Evolutionary conservation across 2,113 vertebrate genomes (phyloP).

Genomic region (Ceyx margarethae): DNA sequence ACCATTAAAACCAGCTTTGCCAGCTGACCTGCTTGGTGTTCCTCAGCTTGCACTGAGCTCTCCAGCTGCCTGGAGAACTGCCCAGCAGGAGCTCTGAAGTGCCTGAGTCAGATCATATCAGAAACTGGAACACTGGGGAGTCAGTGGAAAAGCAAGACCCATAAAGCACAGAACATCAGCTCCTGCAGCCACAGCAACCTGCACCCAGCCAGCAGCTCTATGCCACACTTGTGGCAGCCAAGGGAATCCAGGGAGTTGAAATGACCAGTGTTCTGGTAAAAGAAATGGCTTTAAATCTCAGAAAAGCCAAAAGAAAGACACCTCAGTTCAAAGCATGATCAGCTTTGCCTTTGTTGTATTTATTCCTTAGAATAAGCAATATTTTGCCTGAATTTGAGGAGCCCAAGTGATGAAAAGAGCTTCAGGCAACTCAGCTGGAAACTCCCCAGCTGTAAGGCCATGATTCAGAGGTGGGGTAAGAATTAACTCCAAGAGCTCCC

Average conservation of each 20-base stretch:
- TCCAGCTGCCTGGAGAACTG: background rate
- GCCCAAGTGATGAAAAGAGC: background rate
- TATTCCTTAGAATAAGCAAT: background rate
- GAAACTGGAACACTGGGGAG: background rate
- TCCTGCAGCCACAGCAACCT: background rate
- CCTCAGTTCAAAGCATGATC: background rate
- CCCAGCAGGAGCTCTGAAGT: background rate
- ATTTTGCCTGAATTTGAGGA: background rate
- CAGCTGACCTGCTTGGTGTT: background rate
- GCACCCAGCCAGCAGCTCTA: background rate
- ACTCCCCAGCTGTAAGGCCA: background rate
- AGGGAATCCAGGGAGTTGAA: background rate
- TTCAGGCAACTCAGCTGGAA: background rate
- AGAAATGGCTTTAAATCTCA: background rate
- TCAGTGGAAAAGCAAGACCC: background rate
- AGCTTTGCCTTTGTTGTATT: background rate
- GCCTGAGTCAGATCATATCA: background rate
- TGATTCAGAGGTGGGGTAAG: conserved; percentile 5
- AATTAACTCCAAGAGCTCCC: background rate
- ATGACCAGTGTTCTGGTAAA: background rate
- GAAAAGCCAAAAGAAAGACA: background rate
- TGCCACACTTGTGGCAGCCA: background rate
- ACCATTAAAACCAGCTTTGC: background rate
- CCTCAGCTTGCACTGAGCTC: background rate
- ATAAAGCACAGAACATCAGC: background rate